Evolutionary conservation across 2,113 vertebrate genomes (phyloP).

Genomic region (Pelodiscus sinensis): DNA sequence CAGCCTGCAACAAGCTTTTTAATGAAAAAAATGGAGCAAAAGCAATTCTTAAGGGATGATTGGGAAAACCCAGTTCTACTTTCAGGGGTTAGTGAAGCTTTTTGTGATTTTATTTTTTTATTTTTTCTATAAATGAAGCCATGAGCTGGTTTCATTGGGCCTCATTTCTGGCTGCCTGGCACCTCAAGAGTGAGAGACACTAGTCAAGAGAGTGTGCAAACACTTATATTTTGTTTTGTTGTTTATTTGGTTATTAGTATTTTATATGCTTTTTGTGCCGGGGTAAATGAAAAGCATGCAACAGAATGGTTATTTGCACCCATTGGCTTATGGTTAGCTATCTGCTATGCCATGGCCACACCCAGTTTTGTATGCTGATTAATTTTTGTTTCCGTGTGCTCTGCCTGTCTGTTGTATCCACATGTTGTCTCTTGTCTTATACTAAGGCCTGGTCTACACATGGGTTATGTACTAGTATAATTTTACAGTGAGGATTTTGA

Average conservation of each 20-base stretch:
- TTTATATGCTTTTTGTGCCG: not conserved
- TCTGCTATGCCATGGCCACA: not conserved
- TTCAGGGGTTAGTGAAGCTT: slow-evolving; percentile 6
- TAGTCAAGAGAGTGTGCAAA: not conserved
- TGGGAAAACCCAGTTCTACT: not conserved
- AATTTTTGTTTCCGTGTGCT: not conserved
- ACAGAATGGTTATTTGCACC: not conserved
- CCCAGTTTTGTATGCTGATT: not conserved
- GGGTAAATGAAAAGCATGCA: not conserved
- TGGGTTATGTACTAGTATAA: not conserved
- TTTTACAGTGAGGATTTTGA: not conserved
- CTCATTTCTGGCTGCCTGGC: not conserved
- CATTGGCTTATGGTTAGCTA: not conserved
- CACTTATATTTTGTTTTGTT: not conserved
- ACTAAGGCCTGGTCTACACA: not conserved
- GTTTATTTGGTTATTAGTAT: not conserved
- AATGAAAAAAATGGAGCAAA: slow-evolving; percentile 10
- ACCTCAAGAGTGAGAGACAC: not conserved
- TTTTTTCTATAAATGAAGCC: slow-evolving; percentile 2
- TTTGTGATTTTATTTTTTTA: not conserved
- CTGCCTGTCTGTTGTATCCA: not conserved
- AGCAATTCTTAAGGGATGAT: slow-evolving; percentile 41
- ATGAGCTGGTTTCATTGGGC: not conserved
- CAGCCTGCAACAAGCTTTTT: slow-evolving; percentile 25
- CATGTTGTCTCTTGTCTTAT: not conserved